These are phyloP conservation scores for Nephrotoma flavescens DNA, from an alignment of 2,888 invertebrate species.

Conservation along the genomic window DNA sequence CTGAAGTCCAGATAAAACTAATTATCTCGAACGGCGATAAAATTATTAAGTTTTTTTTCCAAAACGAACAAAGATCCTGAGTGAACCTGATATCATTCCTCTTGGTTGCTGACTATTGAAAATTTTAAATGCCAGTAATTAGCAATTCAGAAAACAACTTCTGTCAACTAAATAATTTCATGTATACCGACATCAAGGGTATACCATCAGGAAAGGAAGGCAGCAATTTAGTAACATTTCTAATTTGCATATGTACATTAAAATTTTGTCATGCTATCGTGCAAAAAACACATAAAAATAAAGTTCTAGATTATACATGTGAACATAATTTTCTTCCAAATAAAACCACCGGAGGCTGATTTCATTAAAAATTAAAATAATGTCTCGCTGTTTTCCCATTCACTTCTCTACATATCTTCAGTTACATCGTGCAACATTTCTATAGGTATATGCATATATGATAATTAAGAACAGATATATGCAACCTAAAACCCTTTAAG, in stretches of 20 bases:
- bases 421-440: background rate
- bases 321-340: background rate
- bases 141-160: too few species aligned
- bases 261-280: background rate
- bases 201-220: background rate
- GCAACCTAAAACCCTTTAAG: background rate
- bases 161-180: background rate
- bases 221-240: background rate
- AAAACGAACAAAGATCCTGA: too few species aligned
- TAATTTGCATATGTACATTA: background rate
- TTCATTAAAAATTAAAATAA: background rate
- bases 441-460: background rate
- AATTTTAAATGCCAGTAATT: too few species aligned
- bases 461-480: background rate
- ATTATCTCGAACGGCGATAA: too few species aligned
- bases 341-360: background rate
- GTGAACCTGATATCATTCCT: too few species aligned
- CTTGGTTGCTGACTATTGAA: too few species aligned
- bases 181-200: background rate
- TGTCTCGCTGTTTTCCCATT: background rate
- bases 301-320: background rate
- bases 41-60: too few species aligned
- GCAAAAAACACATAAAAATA: background rate
- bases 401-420: background rate
- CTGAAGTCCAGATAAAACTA: too few species aligned